Evolutionary conservation across 2,888 invertebrate genomes (phyloP).

Genomic region (Cataglyphis albicans): DNA sequence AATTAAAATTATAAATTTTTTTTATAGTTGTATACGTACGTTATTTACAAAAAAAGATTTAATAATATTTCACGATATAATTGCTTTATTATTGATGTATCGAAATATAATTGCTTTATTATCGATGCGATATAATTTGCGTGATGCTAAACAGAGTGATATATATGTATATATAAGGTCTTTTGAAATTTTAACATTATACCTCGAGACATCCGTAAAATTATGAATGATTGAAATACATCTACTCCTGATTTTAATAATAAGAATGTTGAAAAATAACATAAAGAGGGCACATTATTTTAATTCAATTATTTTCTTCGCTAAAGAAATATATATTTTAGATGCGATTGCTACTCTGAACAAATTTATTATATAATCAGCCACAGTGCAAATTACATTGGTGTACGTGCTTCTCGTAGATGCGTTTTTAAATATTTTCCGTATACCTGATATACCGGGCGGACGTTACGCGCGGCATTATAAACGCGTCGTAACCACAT

Average conservation of each 20-base stretch:
- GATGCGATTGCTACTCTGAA: not conserved
- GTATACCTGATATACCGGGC: conserved; percentile 65
- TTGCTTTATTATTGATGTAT: not conserved
- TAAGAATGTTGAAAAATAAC: not conserved
- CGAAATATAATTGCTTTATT: not conserved
- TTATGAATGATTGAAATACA: not conserved
- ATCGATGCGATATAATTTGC: not conserved
- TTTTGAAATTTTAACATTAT: not conserved
- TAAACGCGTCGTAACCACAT: conserved; percentile 17
- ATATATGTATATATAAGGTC: not conserved
- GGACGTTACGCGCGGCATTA: conserved; percentile 61
- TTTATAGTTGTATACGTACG: not conserved
- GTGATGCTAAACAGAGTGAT: not conserved
- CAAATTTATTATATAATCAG: not conserved
- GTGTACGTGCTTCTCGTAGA: not conserved
- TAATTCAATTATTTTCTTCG: not conserved
- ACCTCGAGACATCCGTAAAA: not conserved
- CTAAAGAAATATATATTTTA: conserved; percentile 7
- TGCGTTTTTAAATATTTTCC: conserved; percentile 16
- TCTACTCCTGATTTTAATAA: not conserved
- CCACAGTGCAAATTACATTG: conserved; percentile 12
- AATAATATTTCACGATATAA: not conserved
- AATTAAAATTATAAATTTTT: not conserved
- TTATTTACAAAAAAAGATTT: not conserved
- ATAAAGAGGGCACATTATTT: not conserved